Evolutionary conservation across 2,797 vertebrate genomes (phyloP).

Genomic region (Myoxocephalus aenaeus): DNA sequence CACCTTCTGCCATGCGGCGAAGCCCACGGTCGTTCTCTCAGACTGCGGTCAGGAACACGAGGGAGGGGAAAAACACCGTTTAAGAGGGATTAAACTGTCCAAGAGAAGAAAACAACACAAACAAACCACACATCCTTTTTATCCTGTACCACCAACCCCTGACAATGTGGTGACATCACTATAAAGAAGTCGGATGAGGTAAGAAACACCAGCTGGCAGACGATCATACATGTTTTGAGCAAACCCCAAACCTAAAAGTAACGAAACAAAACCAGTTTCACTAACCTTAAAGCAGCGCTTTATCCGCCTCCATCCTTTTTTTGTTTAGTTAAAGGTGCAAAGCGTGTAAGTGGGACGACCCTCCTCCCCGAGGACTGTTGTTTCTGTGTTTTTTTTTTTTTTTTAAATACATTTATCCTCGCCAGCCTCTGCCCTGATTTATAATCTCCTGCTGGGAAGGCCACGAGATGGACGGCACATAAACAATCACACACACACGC

Average conservation of each 20-base stretch:
- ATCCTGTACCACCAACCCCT: background rate
- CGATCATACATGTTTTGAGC: no score
- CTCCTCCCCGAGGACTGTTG: slow-evolving; percentile 57
- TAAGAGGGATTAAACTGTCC: background rate
- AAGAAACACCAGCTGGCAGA: background rate
- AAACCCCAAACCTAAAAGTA: background rate
- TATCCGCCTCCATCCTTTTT: slow-evolving; percentile 1
- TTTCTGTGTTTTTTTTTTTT: slow-evolving; percentile 49
- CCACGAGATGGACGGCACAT: slow-evolving; percentile 32
- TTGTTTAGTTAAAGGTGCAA: background rate
- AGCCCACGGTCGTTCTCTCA: slow-evolving; percentile 16
- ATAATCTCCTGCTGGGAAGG: slow-evolving; percentile 45
- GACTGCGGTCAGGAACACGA: background rate
- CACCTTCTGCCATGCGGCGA: slow-evolving; percentile 13
- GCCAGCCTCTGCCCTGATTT: slow-evolving; percentile 62
- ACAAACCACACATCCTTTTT: background rate
- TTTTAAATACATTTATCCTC: slow-evolving; percentile 72
- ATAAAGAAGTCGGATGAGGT: background rate
- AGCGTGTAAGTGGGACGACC: slow-evolving; percentile 63
- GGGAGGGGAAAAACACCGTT: slow-evolving; percentile 1
- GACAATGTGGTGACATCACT: background rate
- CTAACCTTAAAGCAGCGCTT: background rate
- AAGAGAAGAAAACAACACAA: background rate
- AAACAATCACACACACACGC: slow-evolving; percentile 21
- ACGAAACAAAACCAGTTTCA: background rate